Conservation (phyloP, 2,797 vertebrate species). For the Coracias cyanogaster region DNA sequence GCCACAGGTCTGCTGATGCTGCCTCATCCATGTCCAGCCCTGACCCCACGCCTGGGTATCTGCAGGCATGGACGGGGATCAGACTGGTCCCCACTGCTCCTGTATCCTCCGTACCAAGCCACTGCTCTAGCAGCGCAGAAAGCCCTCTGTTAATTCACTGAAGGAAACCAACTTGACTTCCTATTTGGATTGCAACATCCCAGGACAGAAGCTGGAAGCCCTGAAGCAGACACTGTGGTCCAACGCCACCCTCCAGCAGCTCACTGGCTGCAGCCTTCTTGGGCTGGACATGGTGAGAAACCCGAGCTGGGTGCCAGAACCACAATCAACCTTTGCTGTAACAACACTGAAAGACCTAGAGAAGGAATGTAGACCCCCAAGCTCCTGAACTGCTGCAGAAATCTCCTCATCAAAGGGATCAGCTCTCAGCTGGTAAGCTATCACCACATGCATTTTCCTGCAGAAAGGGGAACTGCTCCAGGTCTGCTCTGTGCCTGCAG, state of each 20-base stretch:
- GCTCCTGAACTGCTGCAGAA: neutral
- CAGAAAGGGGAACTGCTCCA: neutral
- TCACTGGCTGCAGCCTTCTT: neutral
- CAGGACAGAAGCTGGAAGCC: neutral
- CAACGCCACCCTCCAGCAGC: neutral
- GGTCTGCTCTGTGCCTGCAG: neutral
- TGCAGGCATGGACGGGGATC: neutral
- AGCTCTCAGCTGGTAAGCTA: accelerated
- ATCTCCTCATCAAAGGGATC: neutral
- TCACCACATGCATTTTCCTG: neutral
- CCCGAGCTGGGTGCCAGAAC: neutral
- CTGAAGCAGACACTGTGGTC: neutral
- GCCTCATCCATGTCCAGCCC: conserved; percentile 16
- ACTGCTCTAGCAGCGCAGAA: neutral
- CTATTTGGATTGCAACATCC: neutral
- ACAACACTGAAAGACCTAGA: neutral
- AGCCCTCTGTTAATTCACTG: accelerated
- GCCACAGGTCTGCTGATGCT: neutral
- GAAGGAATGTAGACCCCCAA: neutral
- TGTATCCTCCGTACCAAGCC: neutral
- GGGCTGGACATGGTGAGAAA: neutral
- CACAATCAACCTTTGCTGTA: accelerated
- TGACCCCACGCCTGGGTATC: neutral
- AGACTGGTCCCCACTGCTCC: neutral
- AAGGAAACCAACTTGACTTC: neutral